phyloP scores from a whole-genome alignment of 2,888 invertebrate genomes.

The Agonopterix arenella region DNA sequence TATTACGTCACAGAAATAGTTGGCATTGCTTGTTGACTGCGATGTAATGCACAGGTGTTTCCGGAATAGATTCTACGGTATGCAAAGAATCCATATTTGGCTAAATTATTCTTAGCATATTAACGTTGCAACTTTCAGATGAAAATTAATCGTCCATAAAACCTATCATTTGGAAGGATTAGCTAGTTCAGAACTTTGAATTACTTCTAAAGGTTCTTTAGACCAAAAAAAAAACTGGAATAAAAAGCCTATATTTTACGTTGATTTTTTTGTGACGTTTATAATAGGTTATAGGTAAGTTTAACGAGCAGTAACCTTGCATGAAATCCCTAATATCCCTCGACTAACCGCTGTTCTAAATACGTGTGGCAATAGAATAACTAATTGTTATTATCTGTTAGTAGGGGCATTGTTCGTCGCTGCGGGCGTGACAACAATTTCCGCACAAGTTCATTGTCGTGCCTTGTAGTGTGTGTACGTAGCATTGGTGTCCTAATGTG shows the following conservation, averaged over 20 bases:
- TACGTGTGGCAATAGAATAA: conserved; percentile 17
- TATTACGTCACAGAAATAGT: conserved; percentile 8
- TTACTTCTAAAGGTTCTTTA: too few relatives aligned
- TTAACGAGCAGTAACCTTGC: too few relatives aligned
- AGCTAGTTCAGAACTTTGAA: too few relatives aligned
- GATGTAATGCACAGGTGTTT: conserved; percentile 12
- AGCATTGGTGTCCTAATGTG: conserved; percentile 20
- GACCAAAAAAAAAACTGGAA: too few relatives aligned
- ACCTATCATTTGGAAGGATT: too few relatives aligned
- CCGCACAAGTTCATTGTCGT: conserved; percentile 73
- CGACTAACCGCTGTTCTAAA: conserved; percentile 3
- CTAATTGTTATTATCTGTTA: conserved; percentile 47
- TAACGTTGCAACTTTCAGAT: too few relatives aligned
- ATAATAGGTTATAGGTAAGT: too few relatives aligned
- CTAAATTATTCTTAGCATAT: too few relatives aligned
- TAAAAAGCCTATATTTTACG: too few relatives aligned
- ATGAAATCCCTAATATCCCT: background rate
- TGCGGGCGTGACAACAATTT: conserved; percentile 69
- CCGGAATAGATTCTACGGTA: conserved; percentile 1
- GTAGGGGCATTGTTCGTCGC: conserved; percentile 58
- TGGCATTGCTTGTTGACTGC: background rate
- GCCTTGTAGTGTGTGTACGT: conserved; percentile 17
- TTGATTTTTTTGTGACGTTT: too few relatives aligned
- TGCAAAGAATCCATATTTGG: too few relatives aligned
- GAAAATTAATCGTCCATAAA: too few relatives aligned